Conservation (phyloP, 2,797 vertebrate species). For the Graptemys geographica region DNA sequence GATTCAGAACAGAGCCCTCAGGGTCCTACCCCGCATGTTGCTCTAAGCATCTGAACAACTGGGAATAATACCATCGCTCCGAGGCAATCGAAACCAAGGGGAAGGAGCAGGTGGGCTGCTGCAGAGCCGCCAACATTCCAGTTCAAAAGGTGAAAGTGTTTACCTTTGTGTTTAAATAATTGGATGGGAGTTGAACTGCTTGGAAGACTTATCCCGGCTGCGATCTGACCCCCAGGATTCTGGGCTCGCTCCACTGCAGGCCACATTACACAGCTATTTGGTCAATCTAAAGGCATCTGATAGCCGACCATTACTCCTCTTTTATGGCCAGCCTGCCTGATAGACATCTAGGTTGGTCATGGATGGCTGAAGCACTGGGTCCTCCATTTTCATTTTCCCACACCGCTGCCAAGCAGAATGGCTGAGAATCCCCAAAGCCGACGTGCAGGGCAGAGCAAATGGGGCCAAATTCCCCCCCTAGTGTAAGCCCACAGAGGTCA, state of each 20-base stretch:
- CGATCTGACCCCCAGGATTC: conserved; percentile 54
- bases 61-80: background rate
- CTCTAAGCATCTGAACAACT: background rate
- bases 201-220: conserved; percentile 53
- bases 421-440: background rate
- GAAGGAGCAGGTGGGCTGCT: background rate
- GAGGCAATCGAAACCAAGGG: background rate
- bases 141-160: conserved; percentile 63
- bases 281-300: conserved; percentile 70
- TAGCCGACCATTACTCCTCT: conserved; percentile 22
- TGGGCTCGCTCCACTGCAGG: conserved; percentile 11
- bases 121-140: background rate
- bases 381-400: background rate
- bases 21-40: background rate
- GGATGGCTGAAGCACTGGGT: conserved; percentile 63
- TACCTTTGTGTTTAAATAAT: conserved; percentile 69
- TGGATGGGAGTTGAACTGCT: conserved; percentile 47
- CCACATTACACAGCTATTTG: conserved; percentile 71
- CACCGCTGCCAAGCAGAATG: background rate
- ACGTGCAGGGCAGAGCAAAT: background rate
- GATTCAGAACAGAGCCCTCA: background rate
- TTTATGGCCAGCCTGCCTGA: conserved; percentile 46
- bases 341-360: conserved; percentile 79
- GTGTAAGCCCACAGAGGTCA: background rate
- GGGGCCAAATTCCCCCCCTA: background rate